These are phyloP conservation scores for Lamproptera curius DNA, from an alignment of 2,888 invertebrate genomes.

Conservation along the genomic window DNA sequence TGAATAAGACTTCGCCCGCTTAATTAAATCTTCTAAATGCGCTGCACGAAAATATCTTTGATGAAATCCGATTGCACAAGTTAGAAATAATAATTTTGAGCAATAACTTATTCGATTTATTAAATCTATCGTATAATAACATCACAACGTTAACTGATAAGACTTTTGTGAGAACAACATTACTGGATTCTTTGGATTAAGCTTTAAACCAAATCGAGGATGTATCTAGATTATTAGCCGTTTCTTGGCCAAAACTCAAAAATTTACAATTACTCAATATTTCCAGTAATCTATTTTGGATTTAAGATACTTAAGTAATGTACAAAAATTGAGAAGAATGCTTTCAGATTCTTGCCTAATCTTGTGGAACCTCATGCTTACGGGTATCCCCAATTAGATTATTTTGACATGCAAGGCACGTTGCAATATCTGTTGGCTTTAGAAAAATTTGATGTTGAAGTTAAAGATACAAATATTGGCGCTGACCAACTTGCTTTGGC, in stretches of 20 bases:
- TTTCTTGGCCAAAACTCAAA: constrained; percentile 83
- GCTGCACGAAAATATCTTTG: constrained; percentile 90
- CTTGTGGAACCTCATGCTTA: constrained; percentile 84
- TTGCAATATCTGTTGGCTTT: constrained; percentile 85
- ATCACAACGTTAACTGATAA: constrained; percentile 81
- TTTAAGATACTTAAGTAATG: constrained; percentile 82
- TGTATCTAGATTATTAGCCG: constrained; percentile 78
- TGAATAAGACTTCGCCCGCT: constrained; percentile 90
- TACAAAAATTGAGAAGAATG: constrained; percentile 88
- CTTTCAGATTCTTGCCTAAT: constrained; percentile 85
- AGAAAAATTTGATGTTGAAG: constrained; percentile 89
- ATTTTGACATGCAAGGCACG: constrained; percentile 91
- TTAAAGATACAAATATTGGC: constrained; percentile 89
- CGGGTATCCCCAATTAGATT: constrained; percentile 88
- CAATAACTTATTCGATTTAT: constrained; percentile 84
- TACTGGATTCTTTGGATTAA: constrained; percentile 87
- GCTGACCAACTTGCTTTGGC: constrained; percentile 89
- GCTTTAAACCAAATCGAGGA: constrained; percentile 83
- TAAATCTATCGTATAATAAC: constrained; percentile 89
- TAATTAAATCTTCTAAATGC: constrained; percentile 86
- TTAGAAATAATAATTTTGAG: constrained; percentile 89
- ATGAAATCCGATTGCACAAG: constrained; percentile 86
- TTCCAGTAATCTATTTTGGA: constrained; percentile 86
- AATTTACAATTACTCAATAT: constrained; percentile 87
- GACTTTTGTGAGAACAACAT: constrained; percentile 87